Percentiles rank a stretch among this genome's conserved stretches.
These are phyloP conservation scores for Odontocerum albicorne DNA, from an alignment of 2,888 invertebrate species.

Conservation along the genomic window DNA sequence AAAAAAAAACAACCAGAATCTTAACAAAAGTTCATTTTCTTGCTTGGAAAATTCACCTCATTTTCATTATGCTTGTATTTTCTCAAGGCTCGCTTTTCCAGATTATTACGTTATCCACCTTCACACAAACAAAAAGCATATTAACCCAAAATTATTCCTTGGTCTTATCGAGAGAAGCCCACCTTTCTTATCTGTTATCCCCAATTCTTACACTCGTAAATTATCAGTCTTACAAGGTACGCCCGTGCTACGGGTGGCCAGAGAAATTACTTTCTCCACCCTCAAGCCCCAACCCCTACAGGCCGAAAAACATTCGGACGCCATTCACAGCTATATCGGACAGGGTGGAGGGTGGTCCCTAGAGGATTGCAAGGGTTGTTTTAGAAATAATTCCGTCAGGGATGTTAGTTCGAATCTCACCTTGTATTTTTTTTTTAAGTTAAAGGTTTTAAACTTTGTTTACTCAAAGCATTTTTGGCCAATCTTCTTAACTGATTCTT, in stretches of 20 bases:
- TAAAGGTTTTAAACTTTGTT: too few species aligned
- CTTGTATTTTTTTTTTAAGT: too few species aligned
- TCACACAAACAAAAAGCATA: neutral
- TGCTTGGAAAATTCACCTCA: neutral
- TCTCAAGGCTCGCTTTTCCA: neutral
- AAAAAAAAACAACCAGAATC: too few species aligned
- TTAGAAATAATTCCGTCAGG: slow-evolving; percentile 12
- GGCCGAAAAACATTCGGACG: slow-evolving; percentile 34
- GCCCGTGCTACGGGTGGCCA: slow-evolving; percentile 1
- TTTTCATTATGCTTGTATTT: too few species aligned
- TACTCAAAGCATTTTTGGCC: too few species aligned
- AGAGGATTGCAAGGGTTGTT: slow-evolving; percentile 20
- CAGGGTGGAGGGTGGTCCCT: slow-evolving; percentile 3
- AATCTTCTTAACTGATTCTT: too few species aligned
- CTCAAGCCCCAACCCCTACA: neutral
- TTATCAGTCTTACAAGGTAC: slow-evolving; percentile 11
- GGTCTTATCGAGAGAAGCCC: neutral
- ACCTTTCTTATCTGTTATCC: slow-evolving; percentile 7
- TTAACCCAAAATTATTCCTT: neutral
- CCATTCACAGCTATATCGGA: slow-evolving; percentile 29
- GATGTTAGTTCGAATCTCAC: too few species aligned
- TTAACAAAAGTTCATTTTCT: neutral
- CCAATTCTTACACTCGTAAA: slow-evolving; percentile 13
- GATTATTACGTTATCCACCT: neutral
- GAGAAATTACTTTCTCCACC: neutral